Base-by-base conservation (phyloP, 1,140 invertebrate genomes). In the Nixonia krombeini region DNA sequence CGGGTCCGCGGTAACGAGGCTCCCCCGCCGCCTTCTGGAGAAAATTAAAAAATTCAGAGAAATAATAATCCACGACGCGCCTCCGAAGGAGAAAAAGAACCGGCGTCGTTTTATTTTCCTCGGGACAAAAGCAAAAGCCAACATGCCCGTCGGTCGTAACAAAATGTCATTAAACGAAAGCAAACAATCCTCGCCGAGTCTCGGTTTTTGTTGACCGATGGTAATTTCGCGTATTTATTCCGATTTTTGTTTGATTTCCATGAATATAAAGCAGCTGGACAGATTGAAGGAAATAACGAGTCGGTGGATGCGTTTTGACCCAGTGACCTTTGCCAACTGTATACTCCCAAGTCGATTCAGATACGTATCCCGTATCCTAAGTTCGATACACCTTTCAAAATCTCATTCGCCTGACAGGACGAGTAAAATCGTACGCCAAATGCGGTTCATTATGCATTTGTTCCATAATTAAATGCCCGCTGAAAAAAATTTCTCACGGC, bases 21-120 rank as follows among this genome's bases (percentile, higher is more conserved):
- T 12, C 40, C 6, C 18, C 18, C 17, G 40, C 18, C 16, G 18
- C 10, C 57, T 62, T 70, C 63, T 64, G 68, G 66, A 70, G 57
- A 66, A 66, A 70, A 66, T 70, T 70, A 66, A 66, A 70, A 5
- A 66, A 41, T 70, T 70, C 68, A 49, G n/a, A 63, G 62, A 71
- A 66, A 71, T 63, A 28, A 70, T 66, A 71, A 66, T 51, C 13
- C 28, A 45, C 42, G 35, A n/a, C 5, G n/a, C n/a, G n/a, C n/a
- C n/a, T n/a, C n/a, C n/a, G n/a, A n/a, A n/a, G n/a, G n/a, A n/a
- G n/a, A n/a, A n/a, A n/a, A n/a, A n/a, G n/a, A n/a, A n/a, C n/a
- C n/a, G n/a, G n/a, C n/a, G n/a, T n/a, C n/a, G n/a, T n/a, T n/a
- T n/a, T n/a, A n/a, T n/a, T n/a, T n/a, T n/a, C n/a, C n/a, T n/a